Base-by-base conservation (phyloP, 2,888 invertebrate genomes). In the Argynnis bischoffii region DNA sequence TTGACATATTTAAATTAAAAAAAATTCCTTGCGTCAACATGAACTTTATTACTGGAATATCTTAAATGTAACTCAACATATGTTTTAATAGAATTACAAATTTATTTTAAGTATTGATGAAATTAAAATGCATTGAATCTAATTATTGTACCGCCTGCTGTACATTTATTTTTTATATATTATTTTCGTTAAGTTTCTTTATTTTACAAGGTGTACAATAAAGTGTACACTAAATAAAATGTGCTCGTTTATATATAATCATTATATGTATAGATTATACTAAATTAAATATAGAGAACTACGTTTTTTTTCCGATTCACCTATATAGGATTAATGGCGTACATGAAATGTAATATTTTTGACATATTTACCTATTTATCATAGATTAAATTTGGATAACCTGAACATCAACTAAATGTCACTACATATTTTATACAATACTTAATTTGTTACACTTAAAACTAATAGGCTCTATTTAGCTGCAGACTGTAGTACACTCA, bases 1-100 rank as follows among this genome's bases (percentile, higher is more conserved):
- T 55, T 31, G 66, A 69, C 18, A 50, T 64, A 61, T 56, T 65
- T 54, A 65, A 69, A 69, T 57, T 51, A 69, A 55, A 53, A 5
- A 60, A 55, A 50, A n/a, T n/a, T 64, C 1, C 31, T 55, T 50
- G 46, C 55, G 21, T 41, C 63, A 18, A 51, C 35, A 41, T 21
- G n/a, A 57, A 57, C 41, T 56, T 50, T 50, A 64, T 64, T 48
- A 61, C 60, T 35, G 50, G 60, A 60, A 60, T 50, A 50, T 31
- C 50, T 60, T 48, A 48, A 60, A 60, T 50, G 31, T 60, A 60
- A 51, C 60, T 50, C 51, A 31, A 60, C 50, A 60, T 60, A 50
- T 51, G 50, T 60, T 60, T 50, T 50, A 60, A 48, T 51, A 31
- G 50, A 57, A 47, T 47, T 47, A 21, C 57, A 46, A 57, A n/a